Conservation (phyloP, 2,888 invertebrate genomes). For the Atrina japonica region DNA sequence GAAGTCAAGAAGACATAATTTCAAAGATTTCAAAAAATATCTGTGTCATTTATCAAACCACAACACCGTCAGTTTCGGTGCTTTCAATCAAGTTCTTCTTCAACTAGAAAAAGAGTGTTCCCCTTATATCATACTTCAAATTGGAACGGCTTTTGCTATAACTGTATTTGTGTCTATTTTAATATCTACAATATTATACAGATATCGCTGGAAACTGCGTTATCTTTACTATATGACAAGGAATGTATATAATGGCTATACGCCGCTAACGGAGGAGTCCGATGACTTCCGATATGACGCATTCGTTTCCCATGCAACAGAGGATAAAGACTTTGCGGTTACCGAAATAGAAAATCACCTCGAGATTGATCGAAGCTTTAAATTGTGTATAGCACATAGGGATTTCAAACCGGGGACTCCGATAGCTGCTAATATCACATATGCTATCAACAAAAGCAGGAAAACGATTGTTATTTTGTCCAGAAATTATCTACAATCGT, state of each 20-base stretch:
- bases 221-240: neutral
- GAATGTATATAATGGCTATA: neutral
- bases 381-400: neutral
- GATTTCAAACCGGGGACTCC: neutral
- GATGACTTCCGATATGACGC: neutral
- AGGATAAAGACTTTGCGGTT: neutral
- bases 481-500: neutral
- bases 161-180: neutral
- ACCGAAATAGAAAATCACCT: neutral
- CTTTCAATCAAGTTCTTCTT: neutral
- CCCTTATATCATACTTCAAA: neutral
- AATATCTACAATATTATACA: neutral
- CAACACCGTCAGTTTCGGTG: neutral
- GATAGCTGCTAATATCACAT: neutral
- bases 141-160: neutral
- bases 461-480: conserved; percentile 5
- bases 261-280: neutral
- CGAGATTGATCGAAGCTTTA: neutral
- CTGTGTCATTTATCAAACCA: neutral
- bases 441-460: conserved; percentile 9
- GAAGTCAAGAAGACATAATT: no score
- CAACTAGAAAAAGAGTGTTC: neutral
- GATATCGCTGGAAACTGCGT: conserved; percentile 12
- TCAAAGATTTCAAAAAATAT: no score
- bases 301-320: neutral